A percentile compares a stretch with the other conserved stretches of the same genome.
Evolutionary conservation across 2,797 vertebrate genomes (phyloP).

Genomic region (Sebastes taczanowskii): DNA sequence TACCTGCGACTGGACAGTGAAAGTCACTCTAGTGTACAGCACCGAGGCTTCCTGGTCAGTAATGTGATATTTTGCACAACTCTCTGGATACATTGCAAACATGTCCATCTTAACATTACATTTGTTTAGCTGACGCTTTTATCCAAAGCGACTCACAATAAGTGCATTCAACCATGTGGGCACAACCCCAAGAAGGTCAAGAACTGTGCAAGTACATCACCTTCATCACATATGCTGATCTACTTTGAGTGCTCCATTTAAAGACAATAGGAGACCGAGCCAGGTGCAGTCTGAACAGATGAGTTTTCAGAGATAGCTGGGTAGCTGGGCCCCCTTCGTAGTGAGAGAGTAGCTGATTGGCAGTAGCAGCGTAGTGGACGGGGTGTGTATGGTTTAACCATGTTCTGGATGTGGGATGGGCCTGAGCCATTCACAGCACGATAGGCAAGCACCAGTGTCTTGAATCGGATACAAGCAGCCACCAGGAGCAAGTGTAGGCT

Average conservation of each 20-base stretch:
- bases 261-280: neutral
- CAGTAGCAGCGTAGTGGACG: neutral
- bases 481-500: neutral
- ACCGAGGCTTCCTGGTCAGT: conserved; percentile 86
- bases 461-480: neutral
- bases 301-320: neutral
- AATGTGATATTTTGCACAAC: neutral
- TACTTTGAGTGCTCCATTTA: neutral
- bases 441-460: neutral
- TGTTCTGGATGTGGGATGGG: neutral
- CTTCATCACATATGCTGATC: neutral
- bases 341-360: neutral
- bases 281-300: neutral
- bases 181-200: neutral
- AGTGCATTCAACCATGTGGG: neutral
- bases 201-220: neutral
- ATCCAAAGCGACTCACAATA: neutral
- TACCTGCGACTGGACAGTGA: conserved; percentile 79
- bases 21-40: conserved; percentile 78
- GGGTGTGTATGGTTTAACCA: neutral
- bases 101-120: neutral
- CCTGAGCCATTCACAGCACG: neutral
- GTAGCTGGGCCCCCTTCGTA: neutral
- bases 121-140: neutral
- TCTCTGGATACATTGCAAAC: neutral